Evolutionary conservation across 2,113 vertebrate genomes (phyloP).

Genomic region (Myrmophylax atrothorax): DNA sequence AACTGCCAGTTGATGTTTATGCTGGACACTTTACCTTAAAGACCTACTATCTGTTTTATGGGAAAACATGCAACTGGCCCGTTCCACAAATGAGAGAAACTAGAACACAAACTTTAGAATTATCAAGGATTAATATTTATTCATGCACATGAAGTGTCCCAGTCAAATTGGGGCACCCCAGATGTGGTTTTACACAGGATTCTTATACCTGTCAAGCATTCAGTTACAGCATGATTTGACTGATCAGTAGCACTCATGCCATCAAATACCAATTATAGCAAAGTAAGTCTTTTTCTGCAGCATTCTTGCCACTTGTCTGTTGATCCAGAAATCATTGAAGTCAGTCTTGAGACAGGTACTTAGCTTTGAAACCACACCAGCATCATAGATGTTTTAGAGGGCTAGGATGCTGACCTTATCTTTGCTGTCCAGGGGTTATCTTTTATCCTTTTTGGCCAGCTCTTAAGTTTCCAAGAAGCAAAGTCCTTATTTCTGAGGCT

Average conservation of each 20-base stretch:
- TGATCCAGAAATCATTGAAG: background rate
- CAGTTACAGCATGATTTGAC: background rate
- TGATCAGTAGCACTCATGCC: background rate
- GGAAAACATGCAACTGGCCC: background rate
- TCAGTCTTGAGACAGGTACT: background rate
- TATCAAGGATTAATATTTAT: background rate
- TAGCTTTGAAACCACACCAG: too few relatives aligned
- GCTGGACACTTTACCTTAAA: background rate
- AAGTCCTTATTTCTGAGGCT: background rate
- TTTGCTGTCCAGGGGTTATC: background rate
- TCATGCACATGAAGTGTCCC: background rate
- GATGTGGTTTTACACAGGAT: background rate
- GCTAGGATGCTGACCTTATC: background rate
- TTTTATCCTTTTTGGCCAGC: background rate
- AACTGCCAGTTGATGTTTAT: background rate
- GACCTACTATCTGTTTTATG: background rate
- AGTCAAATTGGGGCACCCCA: background rate
- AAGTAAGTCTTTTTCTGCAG: background rate
- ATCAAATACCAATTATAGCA: background rate
- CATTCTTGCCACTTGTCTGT: rapidly evolving
- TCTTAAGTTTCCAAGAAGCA: background rate
- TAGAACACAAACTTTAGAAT: background rate
- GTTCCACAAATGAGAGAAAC: rapidly evolving
- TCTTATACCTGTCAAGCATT: background rate
- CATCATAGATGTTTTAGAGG: background rate